Base-by-base conservation (phyloP, 2,888 invertebrate genomes). In the Agrochola circellaris region DNA sequence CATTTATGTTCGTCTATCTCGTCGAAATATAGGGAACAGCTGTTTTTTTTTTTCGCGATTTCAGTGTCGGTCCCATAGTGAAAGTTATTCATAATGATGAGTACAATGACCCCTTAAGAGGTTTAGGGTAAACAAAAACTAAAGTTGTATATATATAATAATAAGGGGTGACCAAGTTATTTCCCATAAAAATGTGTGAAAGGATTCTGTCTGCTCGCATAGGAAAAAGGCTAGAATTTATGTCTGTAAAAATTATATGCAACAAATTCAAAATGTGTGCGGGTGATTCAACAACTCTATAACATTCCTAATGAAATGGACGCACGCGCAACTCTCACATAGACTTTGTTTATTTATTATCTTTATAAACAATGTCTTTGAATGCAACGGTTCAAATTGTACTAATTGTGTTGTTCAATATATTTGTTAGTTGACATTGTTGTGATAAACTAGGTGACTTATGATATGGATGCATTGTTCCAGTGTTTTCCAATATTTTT, bases 251-350 rank as follows among this genome's bases (percentile, higher is more conserved):
- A 65, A 65, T 42, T 13, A n/a, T 5, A 64, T 15, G 4, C n/a
- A 65, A 30, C 4, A 0, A 34, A 17, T 2, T 42, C 1, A 17
- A 17, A 45, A 26, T 17, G 3, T 2, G 9, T 11, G 4, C 13
- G 0, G 11, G n/a, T 26, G 48, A 8, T n/a, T 77, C 20, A 81
- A 60, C 83, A 87, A 26, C 88, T 86, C 84, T 84, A 56, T 38
- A 61, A 48, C n/a, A 69, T 70, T 58, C n/a, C 17, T 17, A 38
- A 23, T 66, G 38, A 48, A 74, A 76, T 48, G 48, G 66, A 5
- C 75, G 83, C 81, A 78, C 69, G 87, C 80, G 75, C 87, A 82
- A 75, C 88, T 88, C 88, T 88, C 88, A 86, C 88, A 86, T 75
- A 48, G 54, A 72, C 48, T 84, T 88, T 87, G 87, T 88, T 88